Evolutionary conservation across 2,888 invertebrate species (phyloP), one percentile per base, ranked within the genome.

Genomic region (Heliconius hortense): DNA sequence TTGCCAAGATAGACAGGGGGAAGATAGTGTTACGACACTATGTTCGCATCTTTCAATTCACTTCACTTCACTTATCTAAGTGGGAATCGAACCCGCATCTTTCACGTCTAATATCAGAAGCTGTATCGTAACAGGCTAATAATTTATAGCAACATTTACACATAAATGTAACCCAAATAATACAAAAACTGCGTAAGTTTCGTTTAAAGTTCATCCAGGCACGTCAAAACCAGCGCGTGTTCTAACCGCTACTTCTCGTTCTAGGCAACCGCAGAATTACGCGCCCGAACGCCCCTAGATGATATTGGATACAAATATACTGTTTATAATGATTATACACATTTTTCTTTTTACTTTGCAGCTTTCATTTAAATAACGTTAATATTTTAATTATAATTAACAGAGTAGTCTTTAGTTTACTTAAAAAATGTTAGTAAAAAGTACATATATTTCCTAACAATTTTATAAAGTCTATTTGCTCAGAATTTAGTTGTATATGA

Each of bases 261-360:
- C 87, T 87, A 86, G 85, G 85, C 83, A 85, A 93, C 93, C 93
- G 85, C 93, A 93, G 84, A 85, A 92, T 93, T 90, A 93, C 88
- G 85, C 91, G 91, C 91, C 89, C 88, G 91, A 88, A 88, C 90
- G 91, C 87, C 86, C 86, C 85, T 87, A 88, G 88, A 90, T 90
- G 63, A 62, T 67, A 66, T 66, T 66, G 28, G 56, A 31, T 68
- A 68, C 62, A 72, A 64, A 73, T 28, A 76, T 73, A 39, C 35
- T 60, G 56, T 21, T 69, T 56, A 24, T 31, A 56, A 56, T 24
- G 39, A 66, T 43, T 8, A 15, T 43, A 24, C 15, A 66, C 2
- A n/a, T 39, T 64, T 43, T 39, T 66, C 15, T 13, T 56, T 8
- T n/a, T 56, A 3, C n/a, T n/a, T n/a, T 35, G 4, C 31, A 63